Percentiles rank a stretch among this genome's conserved stretches.
Conservation (phyloP, 2,113 vertebrate species). For the Notothenia rossii region DNA sequence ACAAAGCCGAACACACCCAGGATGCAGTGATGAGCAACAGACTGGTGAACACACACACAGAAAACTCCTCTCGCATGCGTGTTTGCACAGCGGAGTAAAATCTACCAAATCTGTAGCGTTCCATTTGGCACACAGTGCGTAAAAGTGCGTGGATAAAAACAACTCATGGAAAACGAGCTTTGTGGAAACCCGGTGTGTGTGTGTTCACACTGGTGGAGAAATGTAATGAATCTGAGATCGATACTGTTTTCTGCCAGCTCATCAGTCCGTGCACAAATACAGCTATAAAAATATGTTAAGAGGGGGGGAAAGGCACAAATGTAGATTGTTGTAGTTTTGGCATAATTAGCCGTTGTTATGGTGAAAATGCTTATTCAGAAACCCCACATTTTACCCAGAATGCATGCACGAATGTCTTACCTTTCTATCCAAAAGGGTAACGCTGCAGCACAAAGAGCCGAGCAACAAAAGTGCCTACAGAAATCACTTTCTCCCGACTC, state of each 20-base stretch:
- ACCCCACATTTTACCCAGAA: not conserved
- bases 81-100: not conserved
- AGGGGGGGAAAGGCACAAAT: not conserved
- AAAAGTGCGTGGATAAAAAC: conserved; percentile 28
- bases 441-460: conserved; percentile 70
- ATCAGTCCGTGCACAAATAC: not conserved
- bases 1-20: conserved; percentile 51
- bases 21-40: conserved; percentile 12
- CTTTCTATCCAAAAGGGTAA: conserved; percentile 46
- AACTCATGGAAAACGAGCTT: not conserved
- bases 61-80: conserved; percentile 1
- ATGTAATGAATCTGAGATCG: not conserved
- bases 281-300: not conserved
- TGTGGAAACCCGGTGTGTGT: not conserved
- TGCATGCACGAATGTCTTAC: conserved; percentile 43
- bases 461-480: conserved; percentile 35
- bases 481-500: conserved; percentile 23
- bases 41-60: not conserved
- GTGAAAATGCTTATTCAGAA: rapidly evolving
- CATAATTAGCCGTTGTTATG: not conserved
- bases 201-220: not conserved
- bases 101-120: not conserved
- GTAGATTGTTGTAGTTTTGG: not conserved
- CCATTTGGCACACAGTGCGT: conserved; percentile 45
- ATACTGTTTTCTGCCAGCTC: conserved; percentile 37